These are phyloP conservation scores for Pilophorus perplexus DNA, from an alignment of 2,888 invertebrate genomes.

Conservation along the genomic window DNA sequence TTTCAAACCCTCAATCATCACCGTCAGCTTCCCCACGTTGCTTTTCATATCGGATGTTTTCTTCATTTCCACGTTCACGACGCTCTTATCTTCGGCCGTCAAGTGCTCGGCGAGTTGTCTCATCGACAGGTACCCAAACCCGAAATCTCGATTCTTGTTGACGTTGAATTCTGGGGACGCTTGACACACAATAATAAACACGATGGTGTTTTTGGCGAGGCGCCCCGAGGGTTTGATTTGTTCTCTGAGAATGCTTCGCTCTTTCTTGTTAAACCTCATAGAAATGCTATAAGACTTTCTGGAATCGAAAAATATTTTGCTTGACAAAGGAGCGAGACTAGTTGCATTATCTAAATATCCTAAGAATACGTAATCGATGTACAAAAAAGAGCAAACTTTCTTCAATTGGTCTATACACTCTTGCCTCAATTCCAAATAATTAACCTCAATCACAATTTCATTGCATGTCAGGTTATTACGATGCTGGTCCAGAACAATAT, in stretches of 20 bases:
- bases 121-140: background rate
- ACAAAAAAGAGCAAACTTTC: background rate
- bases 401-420: background rate
- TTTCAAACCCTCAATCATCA: conserved; percentile 1
- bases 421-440: background rate
- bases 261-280: background rate
- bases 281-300: conserved; percentile 1
- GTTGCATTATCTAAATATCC: conserved; percentile 11
- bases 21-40: background rate
- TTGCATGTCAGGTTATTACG: background rate
- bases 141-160: conserved; percentile 8
- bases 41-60: background rate
- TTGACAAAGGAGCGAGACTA: background rate
- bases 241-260: background rate
- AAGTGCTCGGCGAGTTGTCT: background rate
- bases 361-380: conserved; percentile 7
- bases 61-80: background rate
- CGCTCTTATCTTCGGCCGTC: background rate
- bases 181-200: conserved; percentile 16
- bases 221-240: conserved; percentile 1
- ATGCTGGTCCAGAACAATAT: background rate
- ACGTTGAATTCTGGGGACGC: background rate
- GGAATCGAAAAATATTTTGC: background rate
- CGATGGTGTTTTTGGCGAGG: conserved; percentile 1
- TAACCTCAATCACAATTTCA: background rate